A percentile compares a stretch with the other conserved stretches of the same genome.
These are phyloP conservation scores for Pseudotriccus pelzelni DNA, from an alignment of 2,797 vertebrate species.

Conservation along the genomic window DNA sequence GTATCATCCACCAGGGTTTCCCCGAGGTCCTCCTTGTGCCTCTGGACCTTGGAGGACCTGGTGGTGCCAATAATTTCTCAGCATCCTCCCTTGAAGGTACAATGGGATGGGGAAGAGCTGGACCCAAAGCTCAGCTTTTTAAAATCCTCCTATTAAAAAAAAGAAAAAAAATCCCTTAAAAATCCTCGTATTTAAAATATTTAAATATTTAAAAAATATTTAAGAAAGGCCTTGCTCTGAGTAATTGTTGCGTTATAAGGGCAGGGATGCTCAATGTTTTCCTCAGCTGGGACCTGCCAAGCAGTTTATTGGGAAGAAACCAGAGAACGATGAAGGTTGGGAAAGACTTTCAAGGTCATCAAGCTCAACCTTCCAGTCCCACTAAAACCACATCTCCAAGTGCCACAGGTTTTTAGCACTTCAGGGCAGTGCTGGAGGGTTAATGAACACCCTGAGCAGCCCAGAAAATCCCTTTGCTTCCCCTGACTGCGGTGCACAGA, in stretches of 20 bases:
- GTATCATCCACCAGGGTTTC: not conserved
- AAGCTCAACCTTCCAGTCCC: not conserved
- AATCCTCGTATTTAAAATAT: not conserved
- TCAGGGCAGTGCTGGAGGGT: not conserved
- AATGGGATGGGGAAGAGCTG: accelerated
- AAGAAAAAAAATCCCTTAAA: not conserved
- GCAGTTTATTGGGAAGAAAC: not conserved
- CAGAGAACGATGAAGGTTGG: not conserved
- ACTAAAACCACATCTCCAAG: not conserved
- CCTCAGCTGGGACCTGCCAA: not conserved
- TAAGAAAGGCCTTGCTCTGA: not conserved
- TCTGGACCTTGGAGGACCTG: not conserved
- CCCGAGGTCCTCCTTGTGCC: not conserved
- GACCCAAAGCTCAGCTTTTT: not conserved
- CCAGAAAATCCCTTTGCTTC: not conserved
- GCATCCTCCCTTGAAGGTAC: not conserved
- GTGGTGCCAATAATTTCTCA: not conserved
- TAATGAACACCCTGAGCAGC: not conserved
- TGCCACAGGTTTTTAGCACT: not conserved
- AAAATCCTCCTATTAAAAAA: not conserved
- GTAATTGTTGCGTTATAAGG: not conserved
- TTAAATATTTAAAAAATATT: not conserved
- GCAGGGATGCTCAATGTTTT: accelerated
- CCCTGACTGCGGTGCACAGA: not conserved
- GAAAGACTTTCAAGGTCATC: not conserved